Percentiles rank a stretch among this genome's conserved stretches.
Evolutionary conservation across 1,140 invertebrate genomes (phyloP).

Genomic region (Drosophila bocqueti): DNA sequence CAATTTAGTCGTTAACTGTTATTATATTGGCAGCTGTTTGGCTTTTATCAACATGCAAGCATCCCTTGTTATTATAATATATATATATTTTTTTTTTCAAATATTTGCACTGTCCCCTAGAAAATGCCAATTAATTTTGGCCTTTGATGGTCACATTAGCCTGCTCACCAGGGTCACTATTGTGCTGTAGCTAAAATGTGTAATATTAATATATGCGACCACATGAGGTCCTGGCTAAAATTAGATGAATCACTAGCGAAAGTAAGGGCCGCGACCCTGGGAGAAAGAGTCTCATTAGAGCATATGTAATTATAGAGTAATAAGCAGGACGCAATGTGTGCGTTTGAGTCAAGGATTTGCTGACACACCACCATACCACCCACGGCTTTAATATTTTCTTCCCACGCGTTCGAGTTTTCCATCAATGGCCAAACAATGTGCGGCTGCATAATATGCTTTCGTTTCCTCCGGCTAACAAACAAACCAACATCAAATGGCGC

Average conservation of each 20-base stretch:
- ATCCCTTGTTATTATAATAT: constrained; percentile 14
- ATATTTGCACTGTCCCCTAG: constrained; percentile 49
- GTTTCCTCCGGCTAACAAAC: constrained; percentile 59
- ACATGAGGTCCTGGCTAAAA: constrained; percentile 66
- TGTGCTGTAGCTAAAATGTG: constrained; percentile 44
- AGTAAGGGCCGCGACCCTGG: constrained; percentile 20
- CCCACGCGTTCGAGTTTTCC: constrained; percentile 15
- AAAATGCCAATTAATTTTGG: constrained; percentile 70
- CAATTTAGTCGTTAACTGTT: constrained; percentile 16
- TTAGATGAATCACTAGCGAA: constrained; percentile 43
- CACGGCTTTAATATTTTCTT: constrained; percentile 26
- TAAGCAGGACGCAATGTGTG: constrained; percentile 28
- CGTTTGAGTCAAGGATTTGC: constrained; percentile 30
- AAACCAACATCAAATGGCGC: constrained; percentile 62
- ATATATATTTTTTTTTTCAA: constrained; percentile 21
- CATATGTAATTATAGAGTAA: constrained; percentile 53
- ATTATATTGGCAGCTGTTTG: constrained; percentile 41
- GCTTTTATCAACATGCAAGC: constrained; percentile 45
- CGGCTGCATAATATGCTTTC: constrained; percentile 73
- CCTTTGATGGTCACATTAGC: constrained; percentile 69
- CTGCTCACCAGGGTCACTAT: constrained; percentile 46
- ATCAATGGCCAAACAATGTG: constrained; percentile 65
- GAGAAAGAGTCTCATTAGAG: constrained; percentile 40
- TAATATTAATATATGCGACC: constrained; percentile 46
- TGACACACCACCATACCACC: constrained; percentile 5